These are phyloP conservation scores for Enhydra lutris DNA, from an alignment of 2,113 vertebrate genomes.

Conservation along the genomic window DNA sequence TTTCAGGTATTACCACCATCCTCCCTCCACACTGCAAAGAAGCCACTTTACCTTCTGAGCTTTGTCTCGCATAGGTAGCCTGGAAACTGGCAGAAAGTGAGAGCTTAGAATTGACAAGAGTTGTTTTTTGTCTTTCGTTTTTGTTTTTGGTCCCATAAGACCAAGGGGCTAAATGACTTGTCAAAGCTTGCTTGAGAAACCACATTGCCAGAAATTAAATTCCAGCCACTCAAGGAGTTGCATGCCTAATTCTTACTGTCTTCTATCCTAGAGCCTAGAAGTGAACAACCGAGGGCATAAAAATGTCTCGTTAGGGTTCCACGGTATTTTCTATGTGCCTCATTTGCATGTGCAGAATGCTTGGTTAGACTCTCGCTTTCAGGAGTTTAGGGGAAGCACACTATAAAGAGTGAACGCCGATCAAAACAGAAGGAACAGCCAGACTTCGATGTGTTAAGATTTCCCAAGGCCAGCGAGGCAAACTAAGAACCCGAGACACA, in stretches of 20 bases:
- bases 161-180: neutral
- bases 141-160: neutral
- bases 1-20: neutral
- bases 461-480: neutral
- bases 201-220: neutral
- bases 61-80: neutral
- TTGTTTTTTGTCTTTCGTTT: neutral
- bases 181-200: neutral
- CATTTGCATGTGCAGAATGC: neutral
- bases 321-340: neutral
- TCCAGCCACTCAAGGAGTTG: neutral
- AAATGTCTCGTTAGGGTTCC: neutral
- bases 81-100: neutral
- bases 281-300: neutral
- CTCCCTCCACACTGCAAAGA: neutral
- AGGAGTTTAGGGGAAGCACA: neutral
- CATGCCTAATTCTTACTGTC: neutral
- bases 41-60: neutral
- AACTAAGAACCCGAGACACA: neutral
- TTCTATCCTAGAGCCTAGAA: neutral
- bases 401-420: neutral
- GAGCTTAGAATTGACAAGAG: neutral
- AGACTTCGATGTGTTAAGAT: neutral
- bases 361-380: neutral
- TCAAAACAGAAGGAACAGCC: neutral